Conservation (phyloP, 2,888 invertebrate species). For the Eilema depressum region DNA sequence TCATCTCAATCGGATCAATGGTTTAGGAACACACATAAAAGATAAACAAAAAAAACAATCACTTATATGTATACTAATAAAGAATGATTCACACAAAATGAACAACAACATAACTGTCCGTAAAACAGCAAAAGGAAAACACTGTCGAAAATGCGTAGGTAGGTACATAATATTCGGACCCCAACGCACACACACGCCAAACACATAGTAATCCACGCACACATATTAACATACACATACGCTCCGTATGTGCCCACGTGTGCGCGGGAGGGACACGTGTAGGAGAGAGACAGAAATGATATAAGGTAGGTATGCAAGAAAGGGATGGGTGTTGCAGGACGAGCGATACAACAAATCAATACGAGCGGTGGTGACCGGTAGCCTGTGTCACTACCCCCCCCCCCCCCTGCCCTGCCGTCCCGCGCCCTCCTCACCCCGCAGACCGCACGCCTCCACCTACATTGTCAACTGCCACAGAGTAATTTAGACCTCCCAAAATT, state of each 20-base stretch:
- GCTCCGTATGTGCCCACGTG: conserved; percentile 76
- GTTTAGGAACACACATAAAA: background rate
- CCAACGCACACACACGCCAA: conserved; percentile 72
- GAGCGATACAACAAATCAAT: conserved; percentile 88
- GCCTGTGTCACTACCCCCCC: conserved; percentile 84
- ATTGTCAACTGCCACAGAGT: conserved; percentile 84
- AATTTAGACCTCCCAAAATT: conserved; percentile 71
- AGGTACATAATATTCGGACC: conserved; percentile 82
- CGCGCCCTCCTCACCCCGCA: conserved; percentile 58
- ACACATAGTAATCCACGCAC: conserved; percentile 68
- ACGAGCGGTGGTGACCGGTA: conserved; percentile 88
- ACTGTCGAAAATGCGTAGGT: conserved; percentile 76
- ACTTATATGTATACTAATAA: background rate
- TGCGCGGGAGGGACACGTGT: conserved; percentile 75
- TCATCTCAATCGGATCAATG: background rate
- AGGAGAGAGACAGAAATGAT: conserved; percentile 61
- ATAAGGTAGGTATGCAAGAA: conserved; percentile 64
- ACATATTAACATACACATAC: conserved; percentile 66
- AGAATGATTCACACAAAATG: conserved; percentile 24
- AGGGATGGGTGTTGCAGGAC: conserved; percentile 84
- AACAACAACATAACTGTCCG: conserved; percentile 40
- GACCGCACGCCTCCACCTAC: conserved; percentile 85
- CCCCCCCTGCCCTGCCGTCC: conserved; percentile 55
- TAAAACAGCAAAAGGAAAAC: conserved; percentile 63
- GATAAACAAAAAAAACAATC: background rate